phyloP scores from a whole-genome alignment of 2,888 invertebrate species.

The Lepidocyrtoides sp. region DNA sequence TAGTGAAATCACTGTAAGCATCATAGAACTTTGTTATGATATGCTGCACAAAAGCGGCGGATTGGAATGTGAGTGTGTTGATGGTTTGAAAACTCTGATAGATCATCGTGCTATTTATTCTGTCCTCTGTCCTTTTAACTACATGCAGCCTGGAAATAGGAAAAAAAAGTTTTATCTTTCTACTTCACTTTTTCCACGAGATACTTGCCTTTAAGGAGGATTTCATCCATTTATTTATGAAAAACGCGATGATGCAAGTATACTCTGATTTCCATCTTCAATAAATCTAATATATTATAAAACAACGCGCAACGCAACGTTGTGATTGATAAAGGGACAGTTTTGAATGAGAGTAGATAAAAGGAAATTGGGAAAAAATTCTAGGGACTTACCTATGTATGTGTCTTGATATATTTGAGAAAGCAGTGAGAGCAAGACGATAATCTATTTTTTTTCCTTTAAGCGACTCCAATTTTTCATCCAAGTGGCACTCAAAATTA shows the following conservation, averaged over 20 bases:
- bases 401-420: background rate
- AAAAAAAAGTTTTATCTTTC: constrained; percentile 35
- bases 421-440: background rate
- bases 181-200: constrained; percentile 3
- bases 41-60: background rate
- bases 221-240: background rate
- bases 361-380: background rate
- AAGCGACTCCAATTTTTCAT: background rate
- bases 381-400: too few species aligned
- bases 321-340: background rate
- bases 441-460: background rate
- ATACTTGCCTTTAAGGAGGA: background rate
- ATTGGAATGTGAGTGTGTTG: background rate
- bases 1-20: background rate
- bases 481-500: background rate
- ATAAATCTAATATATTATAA: background rate
- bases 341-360: background rate
- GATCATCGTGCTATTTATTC: background rate
- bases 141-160: background rate
- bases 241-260: background rate
- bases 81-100: background rate
- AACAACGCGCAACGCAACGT: background rate
- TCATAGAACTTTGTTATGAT: background rate
- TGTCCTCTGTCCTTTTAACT: background rate
- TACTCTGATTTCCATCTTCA: background rate